Evolutionary conservation across 2,888 invertebrate species (phyloP), one percentile per base, ranked within the genome.

Genomic region (Malachius bipustulatus): DNA sequence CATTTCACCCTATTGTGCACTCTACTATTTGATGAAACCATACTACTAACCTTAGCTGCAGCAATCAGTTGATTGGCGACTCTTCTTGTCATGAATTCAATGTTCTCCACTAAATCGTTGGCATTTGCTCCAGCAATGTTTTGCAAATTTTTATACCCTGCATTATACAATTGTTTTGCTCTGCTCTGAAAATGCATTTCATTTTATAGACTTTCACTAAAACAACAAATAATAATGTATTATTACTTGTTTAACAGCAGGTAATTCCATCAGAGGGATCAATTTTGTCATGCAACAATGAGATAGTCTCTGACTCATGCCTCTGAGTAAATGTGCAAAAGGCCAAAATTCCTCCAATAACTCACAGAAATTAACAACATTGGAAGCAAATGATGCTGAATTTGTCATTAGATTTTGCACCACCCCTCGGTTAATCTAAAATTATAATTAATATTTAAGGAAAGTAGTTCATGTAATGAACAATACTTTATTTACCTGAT

Each of bases 241-340:
- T 26, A 4, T 55, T 60, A 81, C 81, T 64, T 82, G 77, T 67
- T 82, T 87, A 2, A 96, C 89, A 12, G 77, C 75, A 2, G 94
- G 93, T 46, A 96, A 68, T 45, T 89, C 84, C 77, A 96, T 75
- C 12, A 97, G 67, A 8, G 80, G 78, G 16, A 78, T 65, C 35
- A 96, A 65, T 47, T 91, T 90, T 1, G 72, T 66, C 6, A 81
- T 74, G 38, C 85, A 85, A 60, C 90, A 90, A 56, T 83, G 77
- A 41, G 81, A 75, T 48, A 96, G 69, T 39, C 80, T 70, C 46
- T 74, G 69, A 16, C 79, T 73, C 55, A 96, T 77, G 41, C 75
- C 74, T 13, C 64, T 70, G 37, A 97, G 66, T 41, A 96, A 64
- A 44, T 82, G 75, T 15, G 73, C 69, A 57, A 81, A 89, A 26